Evolutionary conservation across 2,888 invertebrate genomes (phyloP).

Genomic region (Helicoverpa assulta): DNA sequence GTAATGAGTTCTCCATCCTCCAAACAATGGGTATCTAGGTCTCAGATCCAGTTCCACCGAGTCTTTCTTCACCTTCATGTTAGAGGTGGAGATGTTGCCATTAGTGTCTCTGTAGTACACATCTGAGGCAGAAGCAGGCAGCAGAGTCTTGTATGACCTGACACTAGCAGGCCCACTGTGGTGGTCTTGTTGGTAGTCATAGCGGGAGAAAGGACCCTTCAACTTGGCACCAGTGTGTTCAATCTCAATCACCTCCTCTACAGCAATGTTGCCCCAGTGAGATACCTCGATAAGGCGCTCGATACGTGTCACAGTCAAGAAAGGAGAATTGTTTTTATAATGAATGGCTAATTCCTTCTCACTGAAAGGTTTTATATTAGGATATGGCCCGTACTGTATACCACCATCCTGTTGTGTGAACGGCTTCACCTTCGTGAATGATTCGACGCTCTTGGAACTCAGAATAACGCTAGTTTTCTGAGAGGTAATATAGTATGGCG

Average conservation of each 20-base stretch:
- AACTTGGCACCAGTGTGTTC: conserved; percentile 97
- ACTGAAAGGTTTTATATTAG: conserved; percentile 91
- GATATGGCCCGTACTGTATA: conserved; percentile 97
- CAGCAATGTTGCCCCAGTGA: conserved; percentile 99
- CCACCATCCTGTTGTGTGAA: conserved; percentile 94
- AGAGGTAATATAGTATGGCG: conserved; percentile 94
- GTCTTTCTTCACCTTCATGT: conserved; percentile 96
- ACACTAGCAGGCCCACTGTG: conserved; percentile 97
- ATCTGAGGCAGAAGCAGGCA: conserved; percentile 97
- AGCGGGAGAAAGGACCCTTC: conserved; percentile 98
- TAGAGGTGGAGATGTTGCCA: conserved; percentile 99
- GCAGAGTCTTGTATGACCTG: conserved; percentile 96
- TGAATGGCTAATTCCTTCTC: conserved; percentile 94
- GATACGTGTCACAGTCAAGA: conserved; percentile 97
- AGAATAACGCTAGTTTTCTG: conserved; percentile 95
- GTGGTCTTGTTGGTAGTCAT: conserved; percentile 98
- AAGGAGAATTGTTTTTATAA: conserved; percentile 98
- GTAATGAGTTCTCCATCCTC: conserved; percentile 99
- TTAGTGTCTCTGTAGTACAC: conserved; percentile 99
- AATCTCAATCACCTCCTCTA: conserved; percentile 98
- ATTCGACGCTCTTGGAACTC: conserved; percentile 95
- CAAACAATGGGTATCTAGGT: conserved; percentile 99
- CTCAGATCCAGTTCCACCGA: conserved; percentile 98
- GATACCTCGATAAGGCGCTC: conserved; percentile 98
- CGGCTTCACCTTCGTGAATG: conserved; percentile 95